Evolutionary conservation across 2,113 vertebrate genomes (phyloP).

Genomic region (Chlorocebus sabaeus): DNA sequence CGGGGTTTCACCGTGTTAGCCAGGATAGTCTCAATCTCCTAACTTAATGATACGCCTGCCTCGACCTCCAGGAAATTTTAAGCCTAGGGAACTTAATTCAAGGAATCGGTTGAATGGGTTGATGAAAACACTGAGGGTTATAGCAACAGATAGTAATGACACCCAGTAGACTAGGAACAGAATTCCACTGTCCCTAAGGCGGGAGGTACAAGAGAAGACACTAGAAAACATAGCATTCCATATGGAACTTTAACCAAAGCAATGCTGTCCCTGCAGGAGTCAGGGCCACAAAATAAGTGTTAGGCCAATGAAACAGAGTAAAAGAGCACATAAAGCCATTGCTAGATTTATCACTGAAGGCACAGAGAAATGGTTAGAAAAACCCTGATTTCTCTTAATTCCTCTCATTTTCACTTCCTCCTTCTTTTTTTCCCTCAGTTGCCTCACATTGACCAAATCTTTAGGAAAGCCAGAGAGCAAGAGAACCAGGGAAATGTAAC

Average conservation of each 20-base stretch:
- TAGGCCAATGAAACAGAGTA: neutral
- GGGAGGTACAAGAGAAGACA: neutral
- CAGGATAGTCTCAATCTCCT: no score
- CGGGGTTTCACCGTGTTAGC: no score
- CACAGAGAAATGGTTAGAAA: neutral
- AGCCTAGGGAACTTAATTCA: neutral
- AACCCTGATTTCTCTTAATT: neutral
- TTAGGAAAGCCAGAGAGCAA: neutral
- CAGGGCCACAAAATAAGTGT: neutral
- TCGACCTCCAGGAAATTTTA: neutral
- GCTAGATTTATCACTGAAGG: fast-evolving
- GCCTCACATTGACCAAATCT: neutral
- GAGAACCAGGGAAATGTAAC: neutral
- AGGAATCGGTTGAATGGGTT: neutral
- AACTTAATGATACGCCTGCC: no score
- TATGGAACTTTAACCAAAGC: neutral
- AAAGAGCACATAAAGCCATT: neutral
- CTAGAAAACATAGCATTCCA: neutral
- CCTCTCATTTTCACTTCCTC: neutral
- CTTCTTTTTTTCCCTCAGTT: neutral
- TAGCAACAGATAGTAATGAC: neutral
- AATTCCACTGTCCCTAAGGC: neutral
- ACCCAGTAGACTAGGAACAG: neutral
- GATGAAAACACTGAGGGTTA: neutral
- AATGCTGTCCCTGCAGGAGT: fast-evolving